phyloP scores from a whole-genome alignment of 2,888 invertebrate genomes.

The Geotrupes spiniger region DNA sequence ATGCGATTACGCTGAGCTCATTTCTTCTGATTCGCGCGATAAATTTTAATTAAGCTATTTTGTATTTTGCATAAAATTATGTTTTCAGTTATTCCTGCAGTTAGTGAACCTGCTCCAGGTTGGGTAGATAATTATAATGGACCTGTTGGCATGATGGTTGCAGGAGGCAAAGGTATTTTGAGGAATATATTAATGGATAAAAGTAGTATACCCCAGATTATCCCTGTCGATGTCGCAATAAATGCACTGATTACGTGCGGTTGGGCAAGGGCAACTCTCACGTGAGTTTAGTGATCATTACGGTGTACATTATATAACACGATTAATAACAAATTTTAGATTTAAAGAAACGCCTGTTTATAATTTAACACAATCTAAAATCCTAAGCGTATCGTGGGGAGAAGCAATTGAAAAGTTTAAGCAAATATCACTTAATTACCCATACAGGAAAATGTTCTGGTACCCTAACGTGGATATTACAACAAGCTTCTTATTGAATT shows the following conservation, averaged over 20 bases:
- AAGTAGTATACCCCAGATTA: conserved; percentile 61
- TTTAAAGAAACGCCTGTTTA: conserved; percentile 13
- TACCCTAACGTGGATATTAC: conserved; percentile 70
- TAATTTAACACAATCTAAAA: conserved; percentile 8
- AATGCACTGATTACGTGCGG: conserved; percentile 67
- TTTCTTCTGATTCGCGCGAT: too few relatives aligned
- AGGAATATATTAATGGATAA: conserved; percentile 76
- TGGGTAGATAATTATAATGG: conserved; percentile 93
- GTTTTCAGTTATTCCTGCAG: conserved; percentile 63
- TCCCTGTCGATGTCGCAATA: conserved; percentile 77
- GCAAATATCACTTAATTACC: conserved; percentile 59
- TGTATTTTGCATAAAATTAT: background rate
- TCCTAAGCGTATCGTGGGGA: conserved; percentile 69
- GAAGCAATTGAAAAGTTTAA: conserved; percentile 67
- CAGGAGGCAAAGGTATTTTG: conserved; percentile 80
- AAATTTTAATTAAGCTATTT: too few relatives aligned
- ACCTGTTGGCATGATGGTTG: conserved; percentile 78
- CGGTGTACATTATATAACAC: background rate
- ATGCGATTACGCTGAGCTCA: too few relatives aligned
- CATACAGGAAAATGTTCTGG: conserved; percentile 71
- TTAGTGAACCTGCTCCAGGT: conserved; percentile 75
- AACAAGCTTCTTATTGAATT: conserved; percentile 62
- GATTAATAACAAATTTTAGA: background rate
- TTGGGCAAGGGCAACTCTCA: background rate
- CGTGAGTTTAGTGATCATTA: background rate